Percentiles rank a stretch among this genome's conserved stretches.
Evolutionary conservation across 1,140 invertebrate species (phyloP).

Genomic region (Gryllus bimaculatus): DNA sequence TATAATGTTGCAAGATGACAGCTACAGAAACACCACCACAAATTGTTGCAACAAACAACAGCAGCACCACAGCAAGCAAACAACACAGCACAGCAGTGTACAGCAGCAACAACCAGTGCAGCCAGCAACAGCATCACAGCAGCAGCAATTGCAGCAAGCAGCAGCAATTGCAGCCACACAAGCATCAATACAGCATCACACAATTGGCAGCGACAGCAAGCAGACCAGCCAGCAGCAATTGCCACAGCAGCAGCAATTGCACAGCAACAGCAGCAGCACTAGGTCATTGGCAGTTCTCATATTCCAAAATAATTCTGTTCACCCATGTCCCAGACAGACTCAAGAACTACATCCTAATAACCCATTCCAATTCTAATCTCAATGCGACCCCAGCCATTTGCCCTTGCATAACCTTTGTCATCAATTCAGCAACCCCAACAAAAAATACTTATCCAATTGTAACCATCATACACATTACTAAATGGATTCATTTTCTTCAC

Average conservation of each 20-base stretch:
- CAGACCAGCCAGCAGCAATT: constrained; percentile 30
- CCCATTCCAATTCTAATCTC: constrained; percentile 9
- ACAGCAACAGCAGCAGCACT: constrained; percentile 29
- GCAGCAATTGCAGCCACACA: constrained; percentile 30
- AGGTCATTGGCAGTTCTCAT: background rate
- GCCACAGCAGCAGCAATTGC: constrained; percentile 12
- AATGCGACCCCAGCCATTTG: constrained; percentile 25
- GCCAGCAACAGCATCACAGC: no score
- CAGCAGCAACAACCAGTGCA: no score
- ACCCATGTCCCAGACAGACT: no score
- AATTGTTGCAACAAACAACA: no score
- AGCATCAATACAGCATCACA: constrained; percentile 27
- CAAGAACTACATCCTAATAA: background rate
- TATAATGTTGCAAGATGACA: no score
- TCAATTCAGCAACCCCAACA: constrained; percentile 32
- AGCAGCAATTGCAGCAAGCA: no score
- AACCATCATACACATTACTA: constrained; percentile 18
- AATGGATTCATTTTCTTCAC: constrained; percentile 21
- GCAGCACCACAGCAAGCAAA: no score
- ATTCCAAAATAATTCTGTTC: background rate
- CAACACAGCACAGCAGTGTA: no score
- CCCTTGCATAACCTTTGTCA: constrained; percentile 45
- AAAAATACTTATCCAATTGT: background rate
- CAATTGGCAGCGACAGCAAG: constrained; percentile 25
- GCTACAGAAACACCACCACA: no score